phyloP scores from a whole-genome alignment of 2,888 invertebrate species.

The Chrysolina americana region DNA sequence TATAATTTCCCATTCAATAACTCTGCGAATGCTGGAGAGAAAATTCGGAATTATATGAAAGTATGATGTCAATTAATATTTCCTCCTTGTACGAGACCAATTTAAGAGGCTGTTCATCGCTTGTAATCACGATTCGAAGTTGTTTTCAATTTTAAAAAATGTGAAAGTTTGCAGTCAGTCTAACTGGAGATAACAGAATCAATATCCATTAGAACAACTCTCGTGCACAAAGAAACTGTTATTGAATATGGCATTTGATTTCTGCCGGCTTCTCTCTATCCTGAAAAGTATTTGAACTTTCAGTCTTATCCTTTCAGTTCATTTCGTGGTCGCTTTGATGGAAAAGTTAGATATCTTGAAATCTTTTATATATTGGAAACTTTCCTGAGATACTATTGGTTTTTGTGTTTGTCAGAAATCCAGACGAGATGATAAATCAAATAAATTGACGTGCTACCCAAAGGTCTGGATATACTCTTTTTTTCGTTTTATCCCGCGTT shows the following conservation, averaged over 20 bases:
- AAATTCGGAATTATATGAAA: too few species aligned
- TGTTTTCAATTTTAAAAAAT: background rate
- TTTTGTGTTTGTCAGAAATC: constrained; percentile 28
- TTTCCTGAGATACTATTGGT: constrained; percentile 30
- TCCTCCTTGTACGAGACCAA: too few species aligned
- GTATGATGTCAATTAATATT: too few species aligned
- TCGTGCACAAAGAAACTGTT: constrained; percentile 29
- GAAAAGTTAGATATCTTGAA: constrained; percentile 27
- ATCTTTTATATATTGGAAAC: constrained; percentile 33
- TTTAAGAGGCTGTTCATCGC: background rate
- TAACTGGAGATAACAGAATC: constrained; percentile 7
- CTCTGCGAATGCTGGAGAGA: too few species aligned
- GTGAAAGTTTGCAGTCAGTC: background rate
- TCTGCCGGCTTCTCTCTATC: constrained; percentile 25
- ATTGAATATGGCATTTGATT: constrained; percentile 35
- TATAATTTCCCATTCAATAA: too few species aligned
- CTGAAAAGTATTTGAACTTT: constrained; percentile 27
- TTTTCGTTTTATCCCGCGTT: constrained; percentile 18
- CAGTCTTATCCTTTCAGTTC: constrained; percentile 28
- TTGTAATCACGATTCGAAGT: background rate
- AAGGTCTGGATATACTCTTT: constrained; percentile 20
- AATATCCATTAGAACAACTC: constrained; percentile 18
- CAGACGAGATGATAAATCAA: constrained; percentile 30
- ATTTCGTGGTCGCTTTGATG: constrained; percentile 27
- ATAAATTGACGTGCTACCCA: constrained; percentile 34